phyloP scores from a whole-genome alignment of 1,140 invertebrate genomes.

The Diachasma alloeum region DNA sequence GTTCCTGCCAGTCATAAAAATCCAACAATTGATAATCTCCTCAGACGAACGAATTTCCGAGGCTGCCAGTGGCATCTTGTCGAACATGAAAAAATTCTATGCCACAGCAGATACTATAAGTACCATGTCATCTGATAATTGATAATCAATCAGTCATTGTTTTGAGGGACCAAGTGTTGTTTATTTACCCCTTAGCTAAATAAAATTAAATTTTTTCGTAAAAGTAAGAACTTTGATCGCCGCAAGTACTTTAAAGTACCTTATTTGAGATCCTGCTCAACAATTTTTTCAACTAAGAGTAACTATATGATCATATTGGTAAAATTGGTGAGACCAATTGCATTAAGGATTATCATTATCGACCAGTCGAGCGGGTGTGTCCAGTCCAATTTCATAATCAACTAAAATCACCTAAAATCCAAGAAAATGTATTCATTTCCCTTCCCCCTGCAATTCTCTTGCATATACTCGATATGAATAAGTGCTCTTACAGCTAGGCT shows the following conservation, averaged over 20 bases:
- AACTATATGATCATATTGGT: no score
- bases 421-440: no score
- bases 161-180: not conserved
- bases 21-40: constrained; percentile 35
- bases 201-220: no score
- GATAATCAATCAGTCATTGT: not conserved
- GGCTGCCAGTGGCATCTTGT: not conserved
- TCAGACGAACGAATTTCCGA: not conserved
- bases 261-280: no score
- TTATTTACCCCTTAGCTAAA: no score
- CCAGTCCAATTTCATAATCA: not conserved
- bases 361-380: constrained; percentile 5
- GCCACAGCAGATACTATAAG: constrained; percentile 22
- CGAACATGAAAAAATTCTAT: constrained; percentile 32
- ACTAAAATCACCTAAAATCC: not conserved
- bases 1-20: constrained; percentile 42
- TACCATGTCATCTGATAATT: not conserved
- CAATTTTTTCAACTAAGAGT: no score
- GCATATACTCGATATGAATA: no score
- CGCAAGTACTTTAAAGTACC: no score
- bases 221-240: no score
- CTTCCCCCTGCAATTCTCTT: no score
- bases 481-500: no score
- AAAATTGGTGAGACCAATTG: not conserved
- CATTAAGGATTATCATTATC: no score